Percentiles rank a stretch among this genome's conserved stretches.
Conservation (phyloP, 2,888 invertebrate genomes). For the Nineta flava region DNA sequence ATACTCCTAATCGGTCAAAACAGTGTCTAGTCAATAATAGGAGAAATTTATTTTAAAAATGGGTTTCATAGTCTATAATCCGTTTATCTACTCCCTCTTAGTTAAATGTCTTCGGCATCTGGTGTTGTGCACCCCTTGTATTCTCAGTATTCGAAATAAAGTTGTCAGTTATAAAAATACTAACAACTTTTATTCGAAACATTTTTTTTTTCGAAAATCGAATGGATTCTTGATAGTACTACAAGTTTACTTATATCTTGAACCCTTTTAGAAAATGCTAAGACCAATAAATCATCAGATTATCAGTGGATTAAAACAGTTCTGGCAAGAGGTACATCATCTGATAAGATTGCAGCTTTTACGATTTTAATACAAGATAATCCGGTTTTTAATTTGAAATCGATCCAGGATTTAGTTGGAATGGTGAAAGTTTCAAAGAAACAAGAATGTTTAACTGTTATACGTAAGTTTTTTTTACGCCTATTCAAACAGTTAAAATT, state of each 20-base stretch:
- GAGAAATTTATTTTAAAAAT: no score
- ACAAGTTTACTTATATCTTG: no score
- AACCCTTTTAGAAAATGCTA: slow-evolving; percentile 30
- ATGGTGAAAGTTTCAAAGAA: slow-evolving; percentile 68
- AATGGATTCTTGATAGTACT: not conserved
- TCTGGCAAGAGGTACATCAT: slow-evolving; percentile 62
- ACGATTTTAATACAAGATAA: slow-evolving; percentile 68
- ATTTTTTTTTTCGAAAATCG: no score
- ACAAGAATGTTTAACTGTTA: slow-evolving; percentile 47
- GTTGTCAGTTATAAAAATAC: not conserved
- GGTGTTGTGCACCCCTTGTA: no score
- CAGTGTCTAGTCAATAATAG: no score
- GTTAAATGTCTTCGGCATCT: no score
- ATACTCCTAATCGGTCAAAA: no score
- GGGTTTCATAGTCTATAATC: no score
- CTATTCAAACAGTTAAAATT: not conserved
- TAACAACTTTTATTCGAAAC: no score
- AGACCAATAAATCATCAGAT: slow-evolving; percentile 41
- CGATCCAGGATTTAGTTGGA: slow-evolving; percentile 51
- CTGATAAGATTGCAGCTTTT: slow-evolving; percentile 75
- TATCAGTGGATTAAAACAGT: slow-evolving; percentile 66
- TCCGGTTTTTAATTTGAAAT: slow-evolving; percentile 60
- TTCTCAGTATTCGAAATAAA: no score
- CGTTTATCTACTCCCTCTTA: no score
- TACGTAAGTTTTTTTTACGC: slow-evolving; percentile 32